Evolutionary conservation across 2,888 invertebrate genomes (phyloP), one percentile per base, ranked within the genome.

Genomic region (Parascotia fuliginaria): DNA sequence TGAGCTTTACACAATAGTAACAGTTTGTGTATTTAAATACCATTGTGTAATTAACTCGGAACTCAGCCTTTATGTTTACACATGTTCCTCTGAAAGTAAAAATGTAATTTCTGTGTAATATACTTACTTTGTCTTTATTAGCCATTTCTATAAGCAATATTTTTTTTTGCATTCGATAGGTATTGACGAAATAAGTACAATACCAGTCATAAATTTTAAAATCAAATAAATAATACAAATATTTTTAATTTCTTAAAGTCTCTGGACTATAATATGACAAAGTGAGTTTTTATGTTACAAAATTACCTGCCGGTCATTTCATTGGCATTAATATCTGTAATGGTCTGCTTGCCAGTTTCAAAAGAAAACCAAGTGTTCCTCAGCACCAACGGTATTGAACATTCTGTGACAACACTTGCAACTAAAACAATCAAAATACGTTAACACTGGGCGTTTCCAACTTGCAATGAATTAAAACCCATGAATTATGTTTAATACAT

Each of bases 301-400:
- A 19, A 19, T 19, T 45, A 92, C 92, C 89, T 93, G 63, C 93
- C 93, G 6, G 95, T 94, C 96, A 98, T 97, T 32, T 94, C 93
- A 50, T 94, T 95, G 0, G 95, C 95, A 86, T 97, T 96, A 42
- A 98, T 95, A 76, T 96, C 95, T 0, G 97, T 97, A 37, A 95
- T 92, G 0, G 97, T 97, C 70, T 97, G 96, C 70, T 93, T 92
- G 7, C 97, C 97, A 89, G 95, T 95, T 93, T 98, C 98, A 93
- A 97, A 96, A 1, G 97, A 97, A 86, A 97, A 98, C 98, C 98
- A 98, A 24, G 96, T 94, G 52, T 97, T 98, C 71, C 97, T 93
- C 39, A 98, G 84, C 36, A 96, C 95, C 58, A 94, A 77, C 19
- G 98, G 97, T 75, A 98, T 96, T 16, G 93, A 93, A 80, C 97